Base-by-base conservation (phyloP, 2,113 vertebrate genomes). In the Columbina picui region DNA sequence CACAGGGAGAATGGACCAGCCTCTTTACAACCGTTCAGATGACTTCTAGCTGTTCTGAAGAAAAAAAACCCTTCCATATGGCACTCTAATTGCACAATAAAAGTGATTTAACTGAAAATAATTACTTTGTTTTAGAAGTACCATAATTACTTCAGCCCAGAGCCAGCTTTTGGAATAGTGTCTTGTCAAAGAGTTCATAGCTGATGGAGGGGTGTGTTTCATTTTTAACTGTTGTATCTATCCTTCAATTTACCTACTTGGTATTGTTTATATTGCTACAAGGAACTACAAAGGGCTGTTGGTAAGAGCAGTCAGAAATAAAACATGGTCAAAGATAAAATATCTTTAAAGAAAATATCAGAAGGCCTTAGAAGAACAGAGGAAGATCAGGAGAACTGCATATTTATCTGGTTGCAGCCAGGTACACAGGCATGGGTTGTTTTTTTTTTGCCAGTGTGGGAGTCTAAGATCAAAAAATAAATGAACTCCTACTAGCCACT, bases 331-430 rank as follows among this genome's bases (percentile, higher is more conserved):
- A 86, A 47, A 88, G 87, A 92, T 68, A 93, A 95, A 88, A 78
- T 68, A 88, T 87, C 76, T 94, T 96, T 86, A 93, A 92, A 96
- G 76, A 82, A 87, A 92, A 86, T 90, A 81, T 75, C 83, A 89
- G 76, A 89, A 84, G 60, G 23, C 36, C 68, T 94, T 92, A 79
- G 90, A 90, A 93, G 73, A 95, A 79, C 68, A 95, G 64, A 84
- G 36, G n/a, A 67, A 30, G 56, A 29, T 68, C 75, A 81, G 36
- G n/a, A 79, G 90, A 96, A 95, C 39, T 89, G 49, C 27, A 41
- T 93, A 84, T 87, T 92, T 94, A 81, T 92, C 68, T 57, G 39
- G 38, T 57, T 76, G 68, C 27, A 94, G 67, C 39, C 85, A 85
- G 82, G 45, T 57, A 64, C 29, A 60, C 27, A 73, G 39, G 26